Conservation (phyloP, 2,888 invertebrate genomes). For the Cylloceria caligata region DNA sequence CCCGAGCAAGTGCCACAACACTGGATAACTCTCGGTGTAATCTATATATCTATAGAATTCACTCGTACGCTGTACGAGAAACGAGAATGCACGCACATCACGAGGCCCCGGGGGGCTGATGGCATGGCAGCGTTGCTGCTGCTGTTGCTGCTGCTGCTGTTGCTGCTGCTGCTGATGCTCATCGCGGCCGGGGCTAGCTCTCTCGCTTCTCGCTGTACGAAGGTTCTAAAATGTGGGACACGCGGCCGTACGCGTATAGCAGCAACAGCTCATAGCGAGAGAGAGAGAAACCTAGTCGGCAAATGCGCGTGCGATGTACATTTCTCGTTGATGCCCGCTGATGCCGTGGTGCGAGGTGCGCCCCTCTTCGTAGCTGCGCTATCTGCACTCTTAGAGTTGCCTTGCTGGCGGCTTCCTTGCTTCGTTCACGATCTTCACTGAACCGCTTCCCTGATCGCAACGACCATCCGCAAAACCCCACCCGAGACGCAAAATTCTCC, state of each 20-base stretch:
- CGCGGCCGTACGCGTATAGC: conserved; percentile 67
- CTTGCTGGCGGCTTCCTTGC: conserved; percentile 34
- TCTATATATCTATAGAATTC: not conserved
- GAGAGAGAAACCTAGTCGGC: conserved; percentile 29
- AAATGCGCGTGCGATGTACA: conserved; percentile 30
- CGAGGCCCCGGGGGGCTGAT: conserved; percentile 47
- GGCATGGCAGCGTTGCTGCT: conserved; percentile 47
- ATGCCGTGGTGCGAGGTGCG: conserved; percentile 18
- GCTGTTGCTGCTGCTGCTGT: not conserved
- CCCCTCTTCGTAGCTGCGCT: conserved; percentile 71
- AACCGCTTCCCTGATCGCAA: conserved; percentile 65
- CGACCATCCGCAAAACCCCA: conserved; percentile 28
- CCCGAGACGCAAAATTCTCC: conserved; percentile 75
- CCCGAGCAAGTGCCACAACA: conserved; percentile 1
- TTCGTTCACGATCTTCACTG: conserved; percentile 41
- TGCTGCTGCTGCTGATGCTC: not conserved
- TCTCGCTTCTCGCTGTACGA: conserved; percentile 66
- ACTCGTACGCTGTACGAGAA: conserved; percentile 41
- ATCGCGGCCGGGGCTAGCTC: conserved; percentile 32
- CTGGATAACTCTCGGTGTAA: conserved; percentile 23
- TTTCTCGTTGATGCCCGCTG: conserved; percentile 38
- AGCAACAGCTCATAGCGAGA: conserved; percentile 21
- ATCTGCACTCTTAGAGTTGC: conserved; percentile 71
- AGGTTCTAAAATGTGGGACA: conserved; percentile 83
- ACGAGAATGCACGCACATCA: conserved; percentile 64